These are phyloP conservation scores for Lamellibrachia columna DNA, from an alignment of 2,888 invertebrate species.

Conservation along the genomic window DNA sequence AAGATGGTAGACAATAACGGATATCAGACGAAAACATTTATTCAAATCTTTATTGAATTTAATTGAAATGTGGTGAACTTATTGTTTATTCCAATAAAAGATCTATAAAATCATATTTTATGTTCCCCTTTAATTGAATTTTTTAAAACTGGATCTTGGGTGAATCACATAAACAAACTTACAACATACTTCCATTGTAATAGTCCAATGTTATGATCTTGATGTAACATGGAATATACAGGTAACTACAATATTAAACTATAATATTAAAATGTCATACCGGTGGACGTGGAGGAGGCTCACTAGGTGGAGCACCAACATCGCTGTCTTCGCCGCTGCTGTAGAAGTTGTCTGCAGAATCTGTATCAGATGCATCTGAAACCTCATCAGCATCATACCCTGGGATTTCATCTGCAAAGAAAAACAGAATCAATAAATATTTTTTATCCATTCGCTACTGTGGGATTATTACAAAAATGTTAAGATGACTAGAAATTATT, in stretches of 20 bases:
- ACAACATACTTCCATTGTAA: no score
- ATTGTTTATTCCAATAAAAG: no score
- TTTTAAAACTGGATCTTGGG: no score
- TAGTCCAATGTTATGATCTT: neutral
- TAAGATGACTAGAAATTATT: neutral
- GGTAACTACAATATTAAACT: neutral
- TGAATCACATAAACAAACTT: no score
- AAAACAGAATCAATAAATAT: neutral
- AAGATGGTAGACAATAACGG: neutral
- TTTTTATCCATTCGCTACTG: neutral
- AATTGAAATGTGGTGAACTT: neutral
- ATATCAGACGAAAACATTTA: neutral
- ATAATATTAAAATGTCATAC: neutral
- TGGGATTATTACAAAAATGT: neutral
- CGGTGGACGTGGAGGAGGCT: neutral
- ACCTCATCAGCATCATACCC: conserved; percentile 18
- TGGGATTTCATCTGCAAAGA: neutral
- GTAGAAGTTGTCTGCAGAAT: conserved; percentile 28
- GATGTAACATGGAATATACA: neutral
- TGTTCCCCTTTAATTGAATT: no score
- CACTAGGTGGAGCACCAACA: neutral
- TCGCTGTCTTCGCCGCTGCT: conserved; percentile 29
- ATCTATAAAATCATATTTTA: no score
- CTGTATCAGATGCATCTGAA: conserved; percentile 24
- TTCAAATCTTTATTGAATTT: neutral